Conservation (phyloP, 2,888 invertebrate genomes). For the Agrilus cyanescens region DNA sequence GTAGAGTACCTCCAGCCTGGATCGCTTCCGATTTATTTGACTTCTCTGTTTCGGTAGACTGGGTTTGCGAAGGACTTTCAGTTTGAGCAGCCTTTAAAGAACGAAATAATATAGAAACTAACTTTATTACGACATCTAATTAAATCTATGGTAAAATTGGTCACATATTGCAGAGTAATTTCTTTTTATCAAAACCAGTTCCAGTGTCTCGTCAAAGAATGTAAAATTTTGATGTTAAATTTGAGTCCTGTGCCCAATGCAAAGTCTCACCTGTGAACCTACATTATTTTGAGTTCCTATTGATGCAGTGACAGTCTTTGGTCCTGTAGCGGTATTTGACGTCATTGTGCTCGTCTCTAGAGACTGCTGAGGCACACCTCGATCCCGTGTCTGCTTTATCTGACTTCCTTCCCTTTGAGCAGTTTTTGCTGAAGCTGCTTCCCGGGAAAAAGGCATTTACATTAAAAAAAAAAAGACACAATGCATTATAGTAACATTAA, state of each 20-base stretch:
- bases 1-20: conserved; percentile 67
- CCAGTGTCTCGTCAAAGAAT: neutral
- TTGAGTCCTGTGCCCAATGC: neutral
- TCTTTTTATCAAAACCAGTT: too few species aligned
- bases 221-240: neutral
- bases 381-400: conserved; percentile 32
- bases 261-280: conserved; percentile 42
- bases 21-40: conserved; percentile 71
- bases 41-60: conserved; percentile 38
- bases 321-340: conserved; percentile 48
- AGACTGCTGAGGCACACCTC: conserved; percentile 51
- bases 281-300: conserved; percentile 61
- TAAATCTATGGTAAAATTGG: too few species aligned
- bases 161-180: too few species aligned
- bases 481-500: too few species aligned
- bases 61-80: conserved; percentile 28
- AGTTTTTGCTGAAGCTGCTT: conserved; percentile 26
- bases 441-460: neutral
- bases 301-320: conserved; percentile 52
- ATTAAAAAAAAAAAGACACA: too few species aligned
- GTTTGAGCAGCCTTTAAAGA: conserved; percentile 33
- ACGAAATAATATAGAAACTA: neutral
- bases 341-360: conserved; percentile 60
- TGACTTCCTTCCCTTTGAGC: conserved; percentile 34
- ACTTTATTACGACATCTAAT: too few species aligned